phyloP scores from a whole-genome alignment of 2,888 invertebrate species.

The Stomorhina lunata region DNA sequence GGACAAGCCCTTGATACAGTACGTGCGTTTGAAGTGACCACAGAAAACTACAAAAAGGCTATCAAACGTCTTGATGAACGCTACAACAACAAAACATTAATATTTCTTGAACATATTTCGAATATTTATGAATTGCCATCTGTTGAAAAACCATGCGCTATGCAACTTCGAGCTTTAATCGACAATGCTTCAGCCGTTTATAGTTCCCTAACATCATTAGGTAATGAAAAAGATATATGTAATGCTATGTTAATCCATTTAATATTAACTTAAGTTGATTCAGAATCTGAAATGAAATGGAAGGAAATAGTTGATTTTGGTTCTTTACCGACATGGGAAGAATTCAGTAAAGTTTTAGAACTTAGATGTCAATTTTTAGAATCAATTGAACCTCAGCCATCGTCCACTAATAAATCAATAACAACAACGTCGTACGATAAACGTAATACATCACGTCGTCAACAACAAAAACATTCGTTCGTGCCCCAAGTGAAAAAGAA shows the following conservation, averaged over 20 bases:
- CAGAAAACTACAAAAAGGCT: slow-evolving; percentile 37
- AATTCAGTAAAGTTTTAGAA: slow-evolving; percentile 33
- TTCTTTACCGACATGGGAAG: slow-evolving; percentile 44
- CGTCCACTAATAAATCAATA: neutral
- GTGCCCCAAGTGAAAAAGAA: neutral
- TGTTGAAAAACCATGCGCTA: slow-evolving; percentile 12
- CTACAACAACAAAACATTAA: slow-evolving; percentile 36
- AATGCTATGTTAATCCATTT: slow-evolving; percentile 56
- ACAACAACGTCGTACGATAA: neutral
- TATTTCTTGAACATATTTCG: slow-evolving; percentile 43
- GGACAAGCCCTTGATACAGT: slow-evolving; percentile 46
- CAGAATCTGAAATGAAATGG: slow-evolving; percentile 53
- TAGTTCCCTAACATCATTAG: slow-evolving; percentile 40
- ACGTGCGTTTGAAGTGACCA: slow-evolving; percentile 26
- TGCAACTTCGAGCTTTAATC: slow-evolving; percentile 25
- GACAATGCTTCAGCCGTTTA: slow-evolving; percentile 43
- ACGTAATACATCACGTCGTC: slow-evolving; percentile 1
- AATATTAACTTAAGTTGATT: slow-evolving; percentile 51
- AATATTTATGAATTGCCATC: slow-evolving; percentile 33
- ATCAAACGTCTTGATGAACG: slow-evolving; percentile 21
- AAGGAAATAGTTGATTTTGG: slow-evolving; percentile 52
- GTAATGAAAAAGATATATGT: slow-evolving; percentile 24
- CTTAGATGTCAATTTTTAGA: slow-evolving; percentile 53
- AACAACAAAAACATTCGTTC: slow-evolving; percentile 6
- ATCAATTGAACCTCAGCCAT: slow-evolving; percentile 24